phyloP scores from a whole-genome alignment of 2,888 invertebrate species.

The Dryobota labecula region DNA sequence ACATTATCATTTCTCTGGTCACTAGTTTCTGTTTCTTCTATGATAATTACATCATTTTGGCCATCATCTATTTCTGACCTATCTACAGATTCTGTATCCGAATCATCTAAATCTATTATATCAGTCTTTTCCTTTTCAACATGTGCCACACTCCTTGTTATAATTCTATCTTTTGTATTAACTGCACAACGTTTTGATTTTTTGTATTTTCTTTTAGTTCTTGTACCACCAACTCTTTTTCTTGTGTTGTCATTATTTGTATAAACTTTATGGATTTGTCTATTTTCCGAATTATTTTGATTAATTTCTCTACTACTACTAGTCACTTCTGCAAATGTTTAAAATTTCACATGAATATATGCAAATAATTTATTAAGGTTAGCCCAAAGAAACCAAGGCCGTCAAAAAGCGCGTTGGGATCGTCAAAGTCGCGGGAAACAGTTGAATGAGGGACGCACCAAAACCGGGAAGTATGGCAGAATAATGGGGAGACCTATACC shows the following conservation, averaged over 20 bases:
- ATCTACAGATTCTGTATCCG: slow-evolving; percentile 53
- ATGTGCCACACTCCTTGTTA: neutral
- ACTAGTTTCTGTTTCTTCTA: slow-evolving; percentile 29
- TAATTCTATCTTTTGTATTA: neutral
- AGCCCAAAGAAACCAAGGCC: neutral
- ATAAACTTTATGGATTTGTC: neutral
- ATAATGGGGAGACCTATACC: neutral
- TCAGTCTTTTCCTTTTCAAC: slow-evolving; percentile 57
- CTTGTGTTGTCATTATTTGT: neutral
- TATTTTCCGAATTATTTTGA: neutral
- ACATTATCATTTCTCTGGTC: slow-evolving; percentile 1
- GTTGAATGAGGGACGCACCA: neutral
- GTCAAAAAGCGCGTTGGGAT: neutral
- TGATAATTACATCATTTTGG: slow-evolving; percentile 25
- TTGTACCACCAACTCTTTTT: neutral
- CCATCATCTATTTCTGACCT: slow-evolving; percentile 40
- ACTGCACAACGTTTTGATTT: neutral
- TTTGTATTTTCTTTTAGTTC: neutral
- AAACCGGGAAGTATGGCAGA: neutral
- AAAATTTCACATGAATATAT: neutral
- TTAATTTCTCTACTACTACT: slow-evolving; percentile 19
- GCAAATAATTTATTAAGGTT: too few species aligned
- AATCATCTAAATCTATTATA: slow-evolving; percentile 66
- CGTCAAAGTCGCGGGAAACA: neutral
- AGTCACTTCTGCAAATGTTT: slow-evolving; percentile 31